Base-by-base conservation (phyloP, 2,113 vertebrate genomes). In the Cochlearius cochlearius region DNA sequence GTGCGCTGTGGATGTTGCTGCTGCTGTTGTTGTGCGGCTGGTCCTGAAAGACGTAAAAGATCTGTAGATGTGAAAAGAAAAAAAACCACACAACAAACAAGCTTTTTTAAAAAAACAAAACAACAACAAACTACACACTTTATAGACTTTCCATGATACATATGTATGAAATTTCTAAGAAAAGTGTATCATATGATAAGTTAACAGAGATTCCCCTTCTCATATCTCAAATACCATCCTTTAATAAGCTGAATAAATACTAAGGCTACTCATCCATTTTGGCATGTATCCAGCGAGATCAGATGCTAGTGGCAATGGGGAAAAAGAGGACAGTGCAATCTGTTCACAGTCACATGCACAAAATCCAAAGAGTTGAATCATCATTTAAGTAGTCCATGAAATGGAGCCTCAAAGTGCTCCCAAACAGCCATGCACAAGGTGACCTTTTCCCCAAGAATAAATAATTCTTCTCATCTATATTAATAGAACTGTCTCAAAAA, bases 1-100 rank as follows among this genome's bases (percentile, higher is more conserved):
- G 96, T 86, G 41, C 97, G 98, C 56, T 96, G 96, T 63, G 95
- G 97, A 81, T 96, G 93, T 5, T 97, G 97, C 18, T 96, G 94
- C 55, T 96, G 96, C 23, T 97, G 97, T 14, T 93, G 97, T 77
- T 97, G 98, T 55, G 94, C 86, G 90, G 82, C 97, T 90, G 97
- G 95, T 98, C 98, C 98, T 94, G 98, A 97, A 97, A 98, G 97
- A 74, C 73, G 97, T 87, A 98, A 83, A 75, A 98, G 97, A 90
- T 98, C 98, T 98, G 97, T 79, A 93, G 85, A 91, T 43, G 91
- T 68, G 68, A 91, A 75, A 92, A 97, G 63, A 97, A 86, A 69
- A 78, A 34, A 76, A 87, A 47, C 3, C 66, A 74, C 32, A 94
- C 60, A 94, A 94, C 87, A 77, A 94, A 77, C 6, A 58, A 47